phyloP scores from a whole-genome alignment of 1,140 invertebrate genomes.

The Drosophila chauvacae region DNA sequence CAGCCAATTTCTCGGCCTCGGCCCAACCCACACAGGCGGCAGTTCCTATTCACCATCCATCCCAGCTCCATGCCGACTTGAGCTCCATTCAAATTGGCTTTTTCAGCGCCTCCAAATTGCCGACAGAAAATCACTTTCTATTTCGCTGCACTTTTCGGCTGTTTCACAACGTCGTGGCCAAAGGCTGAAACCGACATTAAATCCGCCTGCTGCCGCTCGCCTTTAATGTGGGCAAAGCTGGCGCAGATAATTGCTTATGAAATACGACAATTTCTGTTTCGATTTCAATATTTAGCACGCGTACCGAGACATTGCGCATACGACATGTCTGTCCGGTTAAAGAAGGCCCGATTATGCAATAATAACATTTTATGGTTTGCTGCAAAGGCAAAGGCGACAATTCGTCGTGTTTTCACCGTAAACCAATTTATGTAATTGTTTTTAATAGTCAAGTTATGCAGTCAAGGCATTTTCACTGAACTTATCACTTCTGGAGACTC shows the following conservation, averaged over 20 bases:
- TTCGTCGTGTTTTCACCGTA: slow-evolving; percentile 40
- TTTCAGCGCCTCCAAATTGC: slow-evolving; percentile 73
- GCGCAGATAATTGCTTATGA: slow-evolving; percentile 77
- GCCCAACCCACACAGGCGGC: slow-evolving; percentile 26
- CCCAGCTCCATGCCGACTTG: slow-evolving; percentile 20
- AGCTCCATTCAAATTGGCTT: slow-evolving; percentile 62
- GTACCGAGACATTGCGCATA: slow-evolving; percentile 70
- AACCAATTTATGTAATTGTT: slow-evolving; percentile 38
- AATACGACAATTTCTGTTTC: slow-evolving; percentile 59
- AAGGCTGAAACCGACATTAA: slow-evolving; percentile 25
- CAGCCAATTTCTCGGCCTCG: not conserved
- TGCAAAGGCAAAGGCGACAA: slow-evolving; percentile 28
- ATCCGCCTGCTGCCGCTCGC: slow-evolving; percentile 30
- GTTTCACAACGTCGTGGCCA: slow-evolving; percentile 40
- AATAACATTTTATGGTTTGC: slow-evolving; percentile 26
- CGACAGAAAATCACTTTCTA: slow-evolving; percentile 77
- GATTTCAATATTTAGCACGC: slow-evolving; percentile 64
- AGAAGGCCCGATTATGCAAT: slow-evolving; percentile 37
- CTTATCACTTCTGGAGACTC: too few species aligned
- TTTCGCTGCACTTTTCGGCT: slow-evolving; percentile 61
- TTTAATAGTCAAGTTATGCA: slow-evolving; percentile 7
- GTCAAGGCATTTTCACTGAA: not conserved
- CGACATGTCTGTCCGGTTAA: slow-evolving; percentile 33
- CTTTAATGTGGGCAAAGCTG: slow-evolving; percentile 55
- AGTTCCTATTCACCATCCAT: slow-evolving; percentile 26